Evolutionary conservation across 2,797 vertebrate genomes (phyloP).

Genomic region (Eupleurogrammus muticus): DNA sequence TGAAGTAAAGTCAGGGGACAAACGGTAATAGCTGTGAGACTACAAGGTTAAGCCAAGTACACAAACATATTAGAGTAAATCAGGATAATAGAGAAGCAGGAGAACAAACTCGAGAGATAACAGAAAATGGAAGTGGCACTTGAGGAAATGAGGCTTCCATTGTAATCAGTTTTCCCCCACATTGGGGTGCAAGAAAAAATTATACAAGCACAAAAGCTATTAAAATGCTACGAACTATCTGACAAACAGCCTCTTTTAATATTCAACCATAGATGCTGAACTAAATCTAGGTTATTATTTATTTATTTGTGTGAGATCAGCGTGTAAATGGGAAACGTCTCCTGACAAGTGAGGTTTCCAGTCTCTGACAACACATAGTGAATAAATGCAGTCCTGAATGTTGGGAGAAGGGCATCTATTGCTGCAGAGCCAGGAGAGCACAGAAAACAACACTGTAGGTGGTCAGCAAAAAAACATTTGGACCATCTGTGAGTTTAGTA

Average conservation of each 20-base stretch:
- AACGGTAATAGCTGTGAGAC: conserved; percentile 7
- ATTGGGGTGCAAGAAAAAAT: not conserved
- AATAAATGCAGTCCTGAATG: conserved; percentile 7
- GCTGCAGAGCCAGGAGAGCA: conserved; percentile 12
- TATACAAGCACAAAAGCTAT: not conserved
- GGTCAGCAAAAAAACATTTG: not conserved
- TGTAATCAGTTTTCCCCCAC: conserved; percentile 30
- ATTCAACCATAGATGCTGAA: conserved; percentile 3
- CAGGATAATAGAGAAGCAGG: conserved; percentile 15
- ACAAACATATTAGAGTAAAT: conserved; percentile 23
- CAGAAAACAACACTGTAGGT: not conserved
- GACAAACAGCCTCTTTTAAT: not conserved
- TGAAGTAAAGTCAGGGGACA: conserved; percentile 22
- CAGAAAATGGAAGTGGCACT: conserved; percentile 45
- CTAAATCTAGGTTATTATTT: not conserved
- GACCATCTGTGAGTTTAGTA: not conserved
- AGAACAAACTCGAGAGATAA: conserved; percentile 32
- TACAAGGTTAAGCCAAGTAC: conserved; percentile 33
- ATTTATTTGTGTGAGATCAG: conserved; percentile 22
- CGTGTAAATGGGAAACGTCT: conserved; percentile 28
- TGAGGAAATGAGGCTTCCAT: conserved; percentile 39
- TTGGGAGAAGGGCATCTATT: conserved; percentile 14
- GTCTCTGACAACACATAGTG: conserved; percentile 33
- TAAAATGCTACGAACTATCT: conserved; percentile 8
- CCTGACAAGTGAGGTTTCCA: conserved; percentile 30